Base-by-base conservation (phyloP, 2,113 vertebrate species). In the Eupsittula cactorum region DNA sequence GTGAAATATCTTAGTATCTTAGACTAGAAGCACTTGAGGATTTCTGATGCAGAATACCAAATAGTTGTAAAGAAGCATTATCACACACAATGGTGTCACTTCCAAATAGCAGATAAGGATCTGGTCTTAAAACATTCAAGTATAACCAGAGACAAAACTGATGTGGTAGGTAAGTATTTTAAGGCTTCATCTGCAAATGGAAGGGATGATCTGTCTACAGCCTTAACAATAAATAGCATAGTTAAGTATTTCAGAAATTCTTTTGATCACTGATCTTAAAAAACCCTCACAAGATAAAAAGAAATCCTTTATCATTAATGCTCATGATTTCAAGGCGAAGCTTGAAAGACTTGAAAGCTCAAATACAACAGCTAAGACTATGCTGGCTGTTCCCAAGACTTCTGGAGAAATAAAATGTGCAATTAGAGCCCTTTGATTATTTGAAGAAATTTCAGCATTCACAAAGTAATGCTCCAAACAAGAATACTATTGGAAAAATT, bases 241-340 rank as follows among this genome's bases (percentile, higher is more conserved):
- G 46, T 80, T 83, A 82, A 92, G 55, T 52, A 60, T 21, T 77
- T 94, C n/a, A 77, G 31, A 65, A 83, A 69, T 77, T 74, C 63
- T 94, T 95, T 92, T 81, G 31, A 94, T 88, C 41, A 70, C 37
- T 70, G 33, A 73, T 65, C 75, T 82, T 88, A 69, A 76, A 92
- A 49, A 90, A 83, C 4, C 3, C 14, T 86, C 39, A 62, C 4
- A 71, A 71, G 77, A 59, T 74, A 74, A 84, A 95, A 92, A 87
- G 31, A 90, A 93, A 75, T 60, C 11, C 64, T 76, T 71, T 75
- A 57, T 42, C 37, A 52, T 77, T 88, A 49, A 70, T 21, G 42
- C 50, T 92, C 50, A 42, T 2, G 3, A 71, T 70, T 88, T 88
- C 35, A 21, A 83, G 49, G 28, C 8, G 21, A 93, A 77, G 59